Conservation (phyloP, 1,140 invertebrate genomes). For the Apis mellifera region Amel_HAv3.1 CM009935.2:6741501-6742000, state of each 20-base stretch:
- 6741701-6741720: slow-evolving; percentile 40
- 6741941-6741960: not conserved
- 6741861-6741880: not conserved
- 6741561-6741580: too few species aligned
- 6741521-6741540: too few species aligned
- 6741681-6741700: slow-evolving; percentile 10
- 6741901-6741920: not conserved
- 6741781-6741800: slow-evolving; percentile 38
- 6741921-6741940: not conserved
- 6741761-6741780: slow-evolving; percentile 55
- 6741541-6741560: too few species aligned
- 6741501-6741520: too few species aligned
- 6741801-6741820: slow-evolving; percentile 24
- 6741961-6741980: slow-evolving; percentile 10
- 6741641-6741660: too few species aligned
- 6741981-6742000: not conserved
- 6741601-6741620: too few species aligned
- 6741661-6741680: slow-evolving; percentile 41
- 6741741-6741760: slow-evolving; percentile 36
- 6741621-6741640: not conserved
- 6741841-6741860: not conserved
- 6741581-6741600: too few species aligned
- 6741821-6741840: not conserved
- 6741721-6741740: slow-evolving; percentile 48
- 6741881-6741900: not conserved